These are phyloP conservation scores for Lymantria monacha DNA, from an alignment of 2,888 invertebrate genomes.

Conservation along the genomic window DNA sequence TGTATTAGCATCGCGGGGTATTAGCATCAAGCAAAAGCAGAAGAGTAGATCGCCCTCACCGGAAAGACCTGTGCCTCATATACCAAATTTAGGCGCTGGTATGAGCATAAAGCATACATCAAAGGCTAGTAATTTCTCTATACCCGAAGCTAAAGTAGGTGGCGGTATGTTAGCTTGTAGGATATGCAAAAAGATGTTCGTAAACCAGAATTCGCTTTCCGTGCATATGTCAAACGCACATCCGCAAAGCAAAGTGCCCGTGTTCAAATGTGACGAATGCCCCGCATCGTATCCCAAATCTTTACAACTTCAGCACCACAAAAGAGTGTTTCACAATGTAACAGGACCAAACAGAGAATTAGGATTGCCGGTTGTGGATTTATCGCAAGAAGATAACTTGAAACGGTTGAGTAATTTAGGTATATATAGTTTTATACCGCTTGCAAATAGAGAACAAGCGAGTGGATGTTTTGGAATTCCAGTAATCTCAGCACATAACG, in stretches of 20 bases:
- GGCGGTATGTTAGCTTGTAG: slow-evolving; percentile 65
- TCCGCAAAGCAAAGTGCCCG: slow-evolving; percentile 59
- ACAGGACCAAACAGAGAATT: slow-evolving; percentile 80
- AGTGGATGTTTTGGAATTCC: slow-evolving; percentile 87
- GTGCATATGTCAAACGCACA: slow-evolving; percentile 70
- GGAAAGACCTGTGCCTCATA: slow-evolving; percentile 68
- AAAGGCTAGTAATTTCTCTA: slow-evolving; percentile 64
- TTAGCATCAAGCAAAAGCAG: slow-evolving; percentile 87
- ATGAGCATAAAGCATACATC: slow-evolving; percentile 80
- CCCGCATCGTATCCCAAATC: slow-evolving; percentile 87
- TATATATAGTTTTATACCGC: slow-evolving; percentile 88
- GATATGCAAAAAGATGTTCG: slow-evolving; percentile 75
- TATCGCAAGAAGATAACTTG: slow-evolving; percentile 85
- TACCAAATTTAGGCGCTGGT: slow-evolving; percentile 74
- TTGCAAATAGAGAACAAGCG: slow-evolving; percentile 84
- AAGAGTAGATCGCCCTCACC: slow-evolving; percentile 74
- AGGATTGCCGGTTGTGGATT: slow-evolving; percentile 87
- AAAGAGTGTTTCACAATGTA: slow-evolving; percentile 74
- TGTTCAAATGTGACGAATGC: slow-evolving; percentile 86
- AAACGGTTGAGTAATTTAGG: slow-evolving; percentile 85
- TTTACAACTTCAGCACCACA: slow-evolving; percentile 85
- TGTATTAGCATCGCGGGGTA: slow-evolving; percentile 88
- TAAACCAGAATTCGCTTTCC: slow-evolving; percentile 60
- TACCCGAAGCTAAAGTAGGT: slow-evolving; percentile 70
- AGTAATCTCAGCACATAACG: slow-evolving; percentile 85